These are phyloP conservation scores for Calameuta pallipes DNA, from an alignment of 2,888 invertebrate genomes.

Conservation along the genomic window DNA sequence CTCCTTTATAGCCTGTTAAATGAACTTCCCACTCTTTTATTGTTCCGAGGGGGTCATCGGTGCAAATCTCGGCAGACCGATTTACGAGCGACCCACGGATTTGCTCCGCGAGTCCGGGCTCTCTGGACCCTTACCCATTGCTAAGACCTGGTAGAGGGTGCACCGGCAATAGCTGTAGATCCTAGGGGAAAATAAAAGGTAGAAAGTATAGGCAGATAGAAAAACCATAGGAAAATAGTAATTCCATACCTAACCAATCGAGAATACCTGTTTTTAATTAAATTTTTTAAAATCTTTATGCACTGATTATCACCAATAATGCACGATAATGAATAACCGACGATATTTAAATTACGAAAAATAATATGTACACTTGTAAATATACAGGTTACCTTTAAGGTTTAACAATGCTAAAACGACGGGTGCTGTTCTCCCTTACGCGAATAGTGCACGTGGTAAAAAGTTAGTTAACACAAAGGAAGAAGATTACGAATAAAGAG, in stretches of 20 bases:
- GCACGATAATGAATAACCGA: background rate
- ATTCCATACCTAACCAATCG: background rate
- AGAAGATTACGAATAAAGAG: constrained; percentile 31
- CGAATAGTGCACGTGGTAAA: constrained; percentile 49
- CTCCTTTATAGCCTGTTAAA: constrained; percentile 62
- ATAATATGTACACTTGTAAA: background rate
- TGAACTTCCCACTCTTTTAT: constrained; percentile 63
- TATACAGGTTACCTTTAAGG: background rate
- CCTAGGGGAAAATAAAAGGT: constrained; percentile 26
- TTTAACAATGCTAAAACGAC: constrained; percentile 5
- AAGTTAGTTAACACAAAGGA: constrained; percentile 55
- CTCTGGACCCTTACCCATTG: constrained; percentile 1
- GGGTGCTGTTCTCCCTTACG: constrained; percentile 13
- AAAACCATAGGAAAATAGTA: background rate
- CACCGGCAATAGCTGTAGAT: constrained; percentile 28
- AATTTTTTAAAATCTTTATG: background rate
- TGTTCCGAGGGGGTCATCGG: constrained; percentile 53
- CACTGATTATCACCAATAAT: background rate
- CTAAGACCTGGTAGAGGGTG: constrained; percentile 17
- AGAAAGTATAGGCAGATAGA: background rate
- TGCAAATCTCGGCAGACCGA: constrained; percentile 47
- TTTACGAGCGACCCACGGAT: constrained; percentile 54
- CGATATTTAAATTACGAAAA: too few relatives aligned
- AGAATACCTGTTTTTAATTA: background rate
- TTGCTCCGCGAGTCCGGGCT: constrained; percentile 19